Base-by-base conservation (phyloP, 1,140 invertebrate genomes). In the Drosophila tropicalis region DNA sequence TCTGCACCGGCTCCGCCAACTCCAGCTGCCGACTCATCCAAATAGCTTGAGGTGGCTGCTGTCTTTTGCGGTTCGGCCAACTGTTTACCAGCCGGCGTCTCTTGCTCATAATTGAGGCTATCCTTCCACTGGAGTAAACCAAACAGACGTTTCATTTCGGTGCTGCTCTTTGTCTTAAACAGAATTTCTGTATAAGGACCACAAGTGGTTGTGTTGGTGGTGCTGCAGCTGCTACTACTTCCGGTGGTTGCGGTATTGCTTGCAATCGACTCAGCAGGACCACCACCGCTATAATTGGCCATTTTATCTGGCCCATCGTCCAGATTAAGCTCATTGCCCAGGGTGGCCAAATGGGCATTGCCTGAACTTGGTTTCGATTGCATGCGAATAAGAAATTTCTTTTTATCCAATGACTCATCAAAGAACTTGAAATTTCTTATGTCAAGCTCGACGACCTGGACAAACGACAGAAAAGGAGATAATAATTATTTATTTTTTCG, bases 51-150 rank as follows among this genome's bases (percentile, higher is more conserved):
- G 5, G 86, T 92, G 62, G 93, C 93, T 4, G 92, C 91, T 17
- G 92, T 91, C 72, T 94, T 93, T 89, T 95, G 94, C 5, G 94
- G 94, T 25, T 94, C 94, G 13, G 94, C 94, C 70, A 94, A 91
- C 70, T 95, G 94, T 70, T 93, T 94, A 47, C 92, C 87, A 12
- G 81, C 41, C 40, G 77, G 55, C n/a, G 90, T 81, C 6, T 86
- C 83, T 79, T 86, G 65, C 22, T 90, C 82, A 61, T 84, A 91
- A 68, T 84, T 91, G 32, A 91, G 68, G 58, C 90, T 91, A 47
- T 90, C 85, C 70, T 91, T 91, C 90, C 90, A 91, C 67, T 91
- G 90, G 13, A 91, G 60, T 39, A 91, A 62, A 0, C 90, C 90
- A 51, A 90, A 91, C 2, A 91, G 78, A 4, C 85, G 87, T 71